Conservation (phyloP, 2,797 vertebrate species). For the Neosilurus hyrtlii region DNA sequence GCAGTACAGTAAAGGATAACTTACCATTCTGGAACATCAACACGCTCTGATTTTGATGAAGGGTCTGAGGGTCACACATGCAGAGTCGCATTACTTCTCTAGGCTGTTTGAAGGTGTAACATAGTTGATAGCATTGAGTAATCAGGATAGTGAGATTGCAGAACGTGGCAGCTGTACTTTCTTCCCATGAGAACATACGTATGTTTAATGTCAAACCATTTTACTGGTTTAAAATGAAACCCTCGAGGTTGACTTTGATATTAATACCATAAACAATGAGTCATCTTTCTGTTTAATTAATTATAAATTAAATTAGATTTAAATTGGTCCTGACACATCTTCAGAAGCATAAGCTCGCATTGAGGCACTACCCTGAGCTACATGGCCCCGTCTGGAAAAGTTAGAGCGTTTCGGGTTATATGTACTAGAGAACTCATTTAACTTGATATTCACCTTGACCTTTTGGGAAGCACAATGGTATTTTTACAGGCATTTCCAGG, state of each 20-base stretch:
- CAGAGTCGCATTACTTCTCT: neutral
- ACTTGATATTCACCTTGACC: constrained; percentile 16
- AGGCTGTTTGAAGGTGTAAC: neutral
- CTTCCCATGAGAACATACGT: neutral
- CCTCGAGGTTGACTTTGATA: neutral
- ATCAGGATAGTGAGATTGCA: neutral
- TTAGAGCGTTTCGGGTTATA: neutral
- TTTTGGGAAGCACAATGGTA: neutral
- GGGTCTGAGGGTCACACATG: neutral
- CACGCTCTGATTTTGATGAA: constrained; percentile 4
- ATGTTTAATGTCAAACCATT: neutral
- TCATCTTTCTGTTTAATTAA: neutral
- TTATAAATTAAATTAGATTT: neutral
- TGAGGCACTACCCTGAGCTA: neutral
- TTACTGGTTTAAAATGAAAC: neutral
- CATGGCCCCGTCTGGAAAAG: neutral
- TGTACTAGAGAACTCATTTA: neutral
- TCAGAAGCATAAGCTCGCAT: neutral
- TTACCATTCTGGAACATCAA: neutral
- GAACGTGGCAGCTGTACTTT: neutral
- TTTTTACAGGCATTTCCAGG: neutral
- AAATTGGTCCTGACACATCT: neutral
- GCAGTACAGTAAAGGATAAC: neutral
- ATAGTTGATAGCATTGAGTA: neutral
- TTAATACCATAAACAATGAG: neutral